These are phyloP conservation scores for Hephaestus fuliginosus DNA, from an alignment of 2,797 vertebrate species.

Conservation along the genomic window DNA sequence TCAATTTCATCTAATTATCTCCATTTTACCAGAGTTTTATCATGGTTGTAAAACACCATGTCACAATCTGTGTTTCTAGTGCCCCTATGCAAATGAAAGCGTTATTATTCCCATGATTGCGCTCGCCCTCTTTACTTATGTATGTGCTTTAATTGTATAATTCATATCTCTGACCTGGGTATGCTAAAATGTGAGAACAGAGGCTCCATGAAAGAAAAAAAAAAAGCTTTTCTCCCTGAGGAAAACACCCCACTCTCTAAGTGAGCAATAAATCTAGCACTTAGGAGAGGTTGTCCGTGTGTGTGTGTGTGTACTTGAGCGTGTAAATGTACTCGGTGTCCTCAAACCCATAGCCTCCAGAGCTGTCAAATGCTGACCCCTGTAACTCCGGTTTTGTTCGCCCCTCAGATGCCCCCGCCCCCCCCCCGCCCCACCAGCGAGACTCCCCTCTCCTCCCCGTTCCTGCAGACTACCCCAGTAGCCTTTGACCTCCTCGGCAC, in stretches of 20 bases:
- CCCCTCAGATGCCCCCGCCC: slow-evolving; percentile 68
- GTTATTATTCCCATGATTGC: slow-evolving; percentile 12
- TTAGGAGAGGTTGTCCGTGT: slow-evolving; percentile 35
- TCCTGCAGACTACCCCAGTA: slow-evolving; percentile 56
- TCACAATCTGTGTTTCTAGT: neutral
- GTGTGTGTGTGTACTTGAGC: slow-evolving; percentile 54
- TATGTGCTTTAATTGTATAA: slow-evolving; percentile 15
- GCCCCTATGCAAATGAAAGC: slow-evolving; percentile 6
- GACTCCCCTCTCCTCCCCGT: slow-evolving; percentile 59
- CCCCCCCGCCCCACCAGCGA: slow-evolving; percentile 1
- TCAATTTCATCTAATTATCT: neutral
- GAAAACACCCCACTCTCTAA: slow-evolving; percentile 64
- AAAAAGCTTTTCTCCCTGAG: slow-evolving; percentile 38
- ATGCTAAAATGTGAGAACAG: slow-evolving; percentile 37
- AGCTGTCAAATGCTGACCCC: slow-evolving; percentile 76
- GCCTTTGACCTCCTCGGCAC: slow-evolving; percentile 80
- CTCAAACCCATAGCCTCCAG: slow-evolving; percentile 59
- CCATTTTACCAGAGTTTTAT: neutral
- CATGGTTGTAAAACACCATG: neutral
- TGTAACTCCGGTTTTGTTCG: slow-evolving; percentile 83
- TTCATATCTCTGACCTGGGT: slow-evolving; percentile 21
- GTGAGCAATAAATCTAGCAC: slow-evolving; percentile 80
- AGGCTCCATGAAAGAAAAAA: slow-evolving; percentile 24
- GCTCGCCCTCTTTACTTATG: slow-evolving; percentile 2
- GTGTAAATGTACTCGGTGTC: slow-evolving; percentile 69